Conservation (phyloP, 2,797 vertebrate species). For the Danio jaintianensis region DNA sequence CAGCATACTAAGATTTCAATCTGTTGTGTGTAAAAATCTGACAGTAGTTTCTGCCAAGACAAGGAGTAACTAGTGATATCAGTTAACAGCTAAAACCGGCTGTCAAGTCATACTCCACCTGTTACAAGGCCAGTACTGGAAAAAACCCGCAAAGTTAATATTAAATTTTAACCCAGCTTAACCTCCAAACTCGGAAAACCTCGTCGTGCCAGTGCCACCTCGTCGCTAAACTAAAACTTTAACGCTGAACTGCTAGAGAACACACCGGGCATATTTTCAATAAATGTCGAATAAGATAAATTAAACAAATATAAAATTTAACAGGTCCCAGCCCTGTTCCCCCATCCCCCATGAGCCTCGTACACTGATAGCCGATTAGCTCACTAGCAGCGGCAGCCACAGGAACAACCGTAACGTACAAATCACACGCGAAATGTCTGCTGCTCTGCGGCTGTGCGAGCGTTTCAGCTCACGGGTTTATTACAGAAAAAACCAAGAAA, state of each 20-base stretch:
- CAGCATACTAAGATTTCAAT: neutral
- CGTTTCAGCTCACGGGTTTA: neutral
- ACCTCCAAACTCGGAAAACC: neutral
- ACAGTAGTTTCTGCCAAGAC: neutral
- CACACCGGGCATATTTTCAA: neutral
- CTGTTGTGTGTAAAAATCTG: neutral
- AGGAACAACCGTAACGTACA: neutral
- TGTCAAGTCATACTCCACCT: neutral
- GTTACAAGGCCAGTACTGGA: neutral
- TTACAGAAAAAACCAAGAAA: neutral
- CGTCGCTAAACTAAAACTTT: neutral
- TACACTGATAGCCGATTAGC: constrained; percentile 20
- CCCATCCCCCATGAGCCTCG: constrained; percentile 28
- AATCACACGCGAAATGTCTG: neutral
- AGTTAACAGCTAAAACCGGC: neutral
- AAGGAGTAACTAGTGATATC: neutral
- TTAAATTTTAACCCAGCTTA: neutral
- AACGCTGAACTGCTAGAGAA: neutral
- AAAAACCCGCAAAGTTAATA: neutral
- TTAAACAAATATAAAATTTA: neutral
- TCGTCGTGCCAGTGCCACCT: neutral
- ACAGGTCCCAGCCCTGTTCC: neutral
- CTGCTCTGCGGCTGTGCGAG: neutral
- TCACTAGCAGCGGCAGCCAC: neutral
- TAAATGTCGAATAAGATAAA: neutral